Base-by-base conservation (phyloP, 2,888 invertebrate species). In the Isoperla grammatica region DNA sequence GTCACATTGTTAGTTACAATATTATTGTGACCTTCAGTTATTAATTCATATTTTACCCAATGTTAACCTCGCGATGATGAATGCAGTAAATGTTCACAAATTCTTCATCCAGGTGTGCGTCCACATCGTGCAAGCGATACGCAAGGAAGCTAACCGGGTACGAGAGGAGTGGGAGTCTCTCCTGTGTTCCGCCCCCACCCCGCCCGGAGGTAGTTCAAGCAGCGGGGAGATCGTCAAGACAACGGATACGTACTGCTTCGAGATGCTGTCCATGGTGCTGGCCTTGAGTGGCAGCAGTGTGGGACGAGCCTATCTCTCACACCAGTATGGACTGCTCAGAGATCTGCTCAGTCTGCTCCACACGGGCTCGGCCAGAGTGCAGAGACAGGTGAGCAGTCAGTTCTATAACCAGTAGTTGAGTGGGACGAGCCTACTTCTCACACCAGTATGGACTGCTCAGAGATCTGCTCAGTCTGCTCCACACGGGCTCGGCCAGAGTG, bases 171-270 rank as follows among this genome's bases (percentile, higher is more conserved):
- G 95, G 95, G 95, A 95, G 73, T 79, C 81, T 6, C 75, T 80
- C 35, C 69, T 85, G n/a, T 79, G 76, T 63, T 78, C 79, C 0
- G 39, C 53, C 17, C 50, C 50, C 11, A 20, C 46, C 1, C 46
- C 46, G 19, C 23, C 39, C 6, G 39, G 35, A 1, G 53, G 57
- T 6, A 59, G 61, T 19, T 39, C 48, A n/a, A 54, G 57, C 48
- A 58, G 61, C 42, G 22, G 42, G 3, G 55, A 55, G 46, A 50
- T 43, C 19, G 73, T 73, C 2, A 81, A 80, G 70, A 76, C 77
- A 61, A 77, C 80, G 1, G 96, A 97, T 73, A 93, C 93, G n/a
- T 97, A 95, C 74, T 96, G 96, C 76, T 97, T 96, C 72, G 96
- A 97, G 79, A 93, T 97, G 91, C 77, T 97, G 19, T 95, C 95